Evolutionary conservation across 2,797 vertebrate species (phyloP).

Genomic region (Cygnus olor): DNA sequence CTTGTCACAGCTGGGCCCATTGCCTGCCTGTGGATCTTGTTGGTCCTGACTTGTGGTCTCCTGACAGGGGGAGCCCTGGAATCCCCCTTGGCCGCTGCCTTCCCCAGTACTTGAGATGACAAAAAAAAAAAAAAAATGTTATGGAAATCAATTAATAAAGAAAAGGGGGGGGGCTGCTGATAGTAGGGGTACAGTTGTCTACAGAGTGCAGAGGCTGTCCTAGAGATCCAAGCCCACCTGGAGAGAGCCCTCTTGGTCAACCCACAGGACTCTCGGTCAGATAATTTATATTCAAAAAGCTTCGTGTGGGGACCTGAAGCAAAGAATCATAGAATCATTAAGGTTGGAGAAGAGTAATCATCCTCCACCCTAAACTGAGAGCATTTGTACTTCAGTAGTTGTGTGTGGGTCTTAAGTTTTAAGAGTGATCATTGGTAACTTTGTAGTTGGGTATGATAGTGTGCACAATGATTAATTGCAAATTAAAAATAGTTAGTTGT

Average conservation of each 20-base stretch:
- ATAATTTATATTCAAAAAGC: neutral
- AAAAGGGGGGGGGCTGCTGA: neutral
- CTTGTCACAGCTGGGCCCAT: neutral
- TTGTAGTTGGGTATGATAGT: neutral
- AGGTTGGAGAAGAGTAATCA: no score
- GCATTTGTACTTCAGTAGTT: neutral
- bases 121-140: neutral
- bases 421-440: neutral
- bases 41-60: neutral
- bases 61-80: neutral
- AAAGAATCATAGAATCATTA: neutral
- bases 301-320: neutral
- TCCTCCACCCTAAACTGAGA: neutral
- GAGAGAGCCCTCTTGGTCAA: neutral
- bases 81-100: neutral
- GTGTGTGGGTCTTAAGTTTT: neutral
- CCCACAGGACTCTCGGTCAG: neutral
- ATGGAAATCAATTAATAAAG: neutral
- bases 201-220: neutral
- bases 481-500: neutral
- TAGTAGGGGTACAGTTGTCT: neutral
- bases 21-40: neutral
- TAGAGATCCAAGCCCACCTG: neutral
- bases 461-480: neutral
- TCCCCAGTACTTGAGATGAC: neutral